Evolutionary conservation across 2,113 vertebrate genomes (phyloP).

Genomic region (Aphyosemion australe): DNA sequence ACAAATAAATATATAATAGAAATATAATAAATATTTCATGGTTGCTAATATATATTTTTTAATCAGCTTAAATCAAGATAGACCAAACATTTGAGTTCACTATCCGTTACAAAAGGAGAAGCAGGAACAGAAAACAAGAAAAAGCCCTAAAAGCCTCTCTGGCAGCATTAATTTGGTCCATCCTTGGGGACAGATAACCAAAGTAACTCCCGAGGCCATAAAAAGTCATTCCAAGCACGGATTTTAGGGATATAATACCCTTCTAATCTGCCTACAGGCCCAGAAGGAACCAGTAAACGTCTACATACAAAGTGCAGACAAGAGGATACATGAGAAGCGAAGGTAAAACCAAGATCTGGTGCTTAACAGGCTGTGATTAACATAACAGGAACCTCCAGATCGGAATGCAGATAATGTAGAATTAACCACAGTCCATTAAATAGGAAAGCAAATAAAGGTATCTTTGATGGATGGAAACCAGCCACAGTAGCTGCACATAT

Average conservation of each 20-base stretch:
- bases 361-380: constrained; percentile 45
- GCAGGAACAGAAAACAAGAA: neutral
- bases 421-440: constrained; percentile 22
- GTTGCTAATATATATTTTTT: neutral
- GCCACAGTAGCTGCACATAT: neutral
- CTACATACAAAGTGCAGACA: constrained; percentile 5
- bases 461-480: constrained; percentile 17
- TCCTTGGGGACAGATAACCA: constrained; percentile 31
- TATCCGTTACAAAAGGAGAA: neutral
- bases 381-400: constrained; percentile 25
- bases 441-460: constrained; percentile 17
- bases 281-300: constrained; percentile 38
- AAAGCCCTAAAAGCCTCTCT: constrained; percentile 24
- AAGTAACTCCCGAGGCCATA: constrained; percentile 28
- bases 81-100: neutral
- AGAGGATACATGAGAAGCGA: constrained; percentile 25
- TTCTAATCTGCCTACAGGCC: constrained; percentile 36
- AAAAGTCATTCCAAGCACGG: constrained; percentile 34
- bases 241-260: constrained; percentile 34
- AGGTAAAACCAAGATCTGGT: constrained; percentile 6
- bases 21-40: neutral
- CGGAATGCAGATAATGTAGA: constrained; percentile 28
- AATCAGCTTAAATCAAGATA: neutral
- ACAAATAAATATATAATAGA: too few species aligned
- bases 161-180: constrained; percentile 20